Percentiles rank a stretch among this genome's conserved stretches.
These are phyloP conservation scores for Apis laboriosa DNA, from an alignment of 1,140 invertebrate genomes.

Conservation along the genomic window DNA sequence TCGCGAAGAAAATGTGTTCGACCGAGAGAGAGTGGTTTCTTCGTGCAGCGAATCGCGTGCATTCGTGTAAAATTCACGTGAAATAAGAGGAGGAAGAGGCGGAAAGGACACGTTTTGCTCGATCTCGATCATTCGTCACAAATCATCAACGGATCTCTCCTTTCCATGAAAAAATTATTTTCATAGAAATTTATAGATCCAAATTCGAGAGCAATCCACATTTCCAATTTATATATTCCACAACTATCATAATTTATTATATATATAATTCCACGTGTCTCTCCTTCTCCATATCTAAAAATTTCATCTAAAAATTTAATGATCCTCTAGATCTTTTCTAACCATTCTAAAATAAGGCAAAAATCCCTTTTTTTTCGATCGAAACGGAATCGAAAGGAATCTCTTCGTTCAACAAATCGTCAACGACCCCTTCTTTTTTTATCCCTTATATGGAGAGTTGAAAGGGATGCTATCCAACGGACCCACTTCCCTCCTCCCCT, in stretches of 20 bases:
- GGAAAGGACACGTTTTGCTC: slow-evolving; percentile 7
- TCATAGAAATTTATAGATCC: too few relatives aligned
- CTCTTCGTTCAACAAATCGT: slow-evolving; percentile 45
- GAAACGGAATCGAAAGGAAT: neutral
- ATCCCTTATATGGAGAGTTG: neutral
- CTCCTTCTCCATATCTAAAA: too few relatives aligned
- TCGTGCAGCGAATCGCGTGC: slow-evolving; percentile 7
- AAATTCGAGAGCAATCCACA: too few relatives aligned
- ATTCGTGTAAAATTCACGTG: too few relatives aligned
- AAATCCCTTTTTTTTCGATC: too few relatives aligned
- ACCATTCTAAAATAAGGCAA: too few relatives aligned
- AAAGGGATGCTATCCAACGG: slow-evolving; percentile 47
- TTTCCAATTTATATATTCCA: too few relatives aligned
- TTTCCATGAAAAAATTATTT: neutral
- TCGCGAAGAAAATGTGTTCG: neutral
- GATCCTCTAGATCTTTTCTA: too few relatives aligned
- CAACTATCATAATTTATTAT: too few relatives aligned
- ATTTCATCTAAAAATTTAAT: too few relatives aligned
- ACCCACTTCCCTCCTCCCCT: slow-evolving; percentile 1
- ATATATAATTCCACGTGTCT: too few relatives aligned
- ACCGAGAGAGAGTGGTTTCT: neutral
- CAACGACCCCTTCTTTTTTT: slow-evolving; percentile 28
- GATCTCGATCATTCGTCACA: neutral
- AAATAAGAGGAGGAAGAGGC: neutral
- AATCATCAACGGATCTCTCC: neutral